A percentile compares a stretch with the other conserved stretches of the same genome.
Evolutionary conservation across 92 coral and sea anemone genomes (phyloP).

Genomic region (Porites rus): DNA sequence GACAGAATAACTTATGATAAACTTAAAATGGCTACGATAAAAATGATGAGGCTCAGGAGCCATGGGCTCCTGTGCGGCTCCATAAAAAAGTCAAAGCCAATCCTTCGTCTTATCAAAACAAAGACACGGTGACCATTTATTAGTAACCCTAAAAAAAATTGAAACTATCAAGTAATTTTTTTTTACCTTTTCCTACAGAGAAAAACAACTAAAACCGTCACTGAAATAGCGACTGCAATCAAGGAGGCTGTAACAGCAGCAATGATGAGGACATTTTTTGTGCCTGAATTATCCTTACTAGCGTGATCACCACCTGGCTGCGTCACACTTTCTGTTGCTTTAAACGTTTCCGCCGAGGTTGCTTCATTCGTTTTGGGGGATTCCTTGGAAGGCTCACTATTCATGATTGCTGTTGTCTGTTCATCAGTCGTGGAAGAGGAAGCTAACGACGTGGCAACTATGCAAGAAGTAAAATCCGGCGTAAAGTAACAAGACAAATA

Average conservation of each 20-base stretch:
- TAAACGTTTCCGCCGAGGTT: background rate
- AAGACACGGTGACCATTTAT: no score
- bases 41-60: no score
- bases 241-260: constrained; percentile 13
- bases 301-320: background rate
- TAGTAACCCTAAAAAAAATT: no score
- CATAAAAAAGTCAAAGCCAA: no score
- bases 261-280: background rate
- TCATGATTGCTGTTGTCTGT: background rate
- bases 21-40: no score
- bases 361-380: background rate
- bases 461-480: constrained; percentile 2
- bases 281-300: background rate
- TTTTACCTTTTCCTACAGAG: constrained; percentile 30
- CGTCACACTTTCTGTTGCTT: background rate
- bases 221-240: background rate
- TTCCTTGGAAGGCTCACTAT: background rate
- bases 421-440: background rate
- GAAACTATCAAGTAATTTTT: no score
- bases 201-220: background rate
- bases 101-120: no score
- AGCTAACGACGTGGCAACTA: background rate
- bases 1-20: no score
- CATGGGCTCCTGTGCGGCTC: no score
- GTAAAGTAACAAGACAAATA: background rate